Evolutionary conservation across 2,888 invertebrate species (phyloP).

Genomic region (Lochmaea capreae): DNA sequence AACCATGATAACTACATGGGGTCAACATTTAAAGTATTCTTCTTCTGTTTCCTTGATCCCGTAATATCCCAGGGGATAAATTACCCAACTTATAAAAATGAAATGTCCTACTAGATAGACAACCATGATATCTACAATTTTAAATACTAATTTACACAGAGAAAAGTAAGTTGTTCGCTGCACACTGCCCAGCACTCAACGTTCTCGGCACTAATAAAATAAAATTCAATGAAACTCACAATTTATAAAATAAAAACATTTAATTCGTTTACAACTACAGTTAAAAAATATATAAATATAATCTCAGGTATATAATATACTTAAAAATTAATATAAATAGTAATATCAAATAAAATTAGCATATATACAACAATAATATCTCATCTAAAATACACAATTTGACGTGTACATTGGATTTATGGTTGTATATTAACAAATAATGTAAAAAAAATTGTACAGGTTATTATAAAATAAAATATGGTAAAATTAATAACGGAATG

Average conservation of each 20-base stretch:
- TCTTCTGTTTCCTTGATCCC: too few relatives aligned
- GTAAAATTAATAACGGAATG: constrained; percentile 14
- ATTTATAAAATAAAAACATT: constrained; percentile 16
- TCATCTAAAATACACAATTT: not conserved
- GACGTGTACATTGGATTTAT: constrained; percentile 2
- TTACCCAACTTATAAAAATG: too few relatives aligned
- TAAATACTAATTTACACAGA: too few relatives aligned
- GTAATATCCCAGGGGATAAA: too few relatives aligned
- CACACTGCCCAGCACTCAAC: too few relatives aligned
- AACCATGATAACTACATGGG: too few relatives aligned
- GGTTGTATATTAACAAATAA: constrained; percentile 15
- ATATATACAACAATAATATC: constrained; percentile 18
- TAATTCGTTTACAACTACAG: constrained; percentile 20
- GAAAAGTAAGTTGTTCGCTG: too few relatives aligned
- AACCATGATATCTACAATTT: too few relatives aligned
- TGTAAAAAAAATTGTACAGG: constrained; percentile 14
- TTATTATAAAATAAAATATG: constrained; percentile 10
- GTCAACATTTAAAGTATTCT: too few relatives aligned
- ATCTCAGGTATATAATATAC: constrained; percentile 16
- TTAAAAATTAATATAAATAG: constrained; percentile 12
- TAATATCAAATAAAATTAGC: constrained; percentile 19
- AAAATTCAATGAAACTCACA: not conserved
- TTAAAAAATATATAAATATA: constrained; percentile 20
- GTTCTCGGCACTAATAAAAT: too few relatives aligned
- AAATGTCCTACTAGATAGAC: too few relatives aligned